Evolutionary conservation across 2,888 invertebrate species (phyloP), one percentile per base, ranked within the genome.

Genomic region (Yponomeuta malinellus): DNA sequence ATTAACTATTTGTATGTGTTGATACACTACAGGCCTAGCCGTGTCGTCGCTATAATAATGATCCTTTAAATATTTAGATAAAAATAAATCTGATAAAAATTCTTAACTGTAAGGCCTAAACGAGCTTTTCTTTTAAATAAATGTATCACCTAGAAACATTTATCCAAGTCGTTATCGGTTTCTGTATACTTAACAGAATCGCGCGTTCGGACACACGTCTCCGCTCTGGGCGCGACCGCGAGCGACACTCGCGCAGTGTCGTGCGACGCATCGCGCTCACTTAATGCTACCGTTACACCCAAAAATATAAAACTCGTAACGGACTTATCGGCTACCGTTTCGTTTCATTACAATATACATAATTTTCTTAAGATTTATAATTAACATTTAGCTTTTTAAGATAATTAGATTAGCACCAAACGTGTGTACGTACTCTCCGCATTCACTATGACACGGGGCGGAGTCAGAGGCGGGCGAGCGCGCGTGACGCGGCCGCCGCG

Each of bases 391-490:
- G 70, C 66, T 59, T 5, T 37, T 48, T 23, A 72, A 69, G 70
- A 70, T 74, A 76, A 74, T 74, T 72, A 71, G 69, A 71, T 75
- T 77, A 77, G 76, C 77, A 77, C 77, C 75, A 74, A 75, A 75
- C 71, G 74, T 74, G 74, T 73, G 74, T 75, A 75, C 72, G 73
- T 74, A 73, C 73, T 73, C 71, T 73, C 68, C 72, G 73, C 71
- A 73, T 71, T 72, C 70, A 69, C 71, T 72, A 59, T 3, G 10
- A n/a, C n/a, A 67, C 69, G 71, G 70, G 71, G 48, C 71, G 72
- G 71, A 37, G 82, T 37, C 37, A 37, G 73, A 87, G 80, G 78
- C 83, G 83, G 79, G 89, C 87, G 76, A 88, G 86, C 71, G 89
- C 88, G 78, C 87, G 84, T 70, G 79, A 76, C 37, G 68, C 68